Base-by-base conservation (phyloP, 2,113 vertebrate genomes). In the Oreochromis aureus region DNA sequence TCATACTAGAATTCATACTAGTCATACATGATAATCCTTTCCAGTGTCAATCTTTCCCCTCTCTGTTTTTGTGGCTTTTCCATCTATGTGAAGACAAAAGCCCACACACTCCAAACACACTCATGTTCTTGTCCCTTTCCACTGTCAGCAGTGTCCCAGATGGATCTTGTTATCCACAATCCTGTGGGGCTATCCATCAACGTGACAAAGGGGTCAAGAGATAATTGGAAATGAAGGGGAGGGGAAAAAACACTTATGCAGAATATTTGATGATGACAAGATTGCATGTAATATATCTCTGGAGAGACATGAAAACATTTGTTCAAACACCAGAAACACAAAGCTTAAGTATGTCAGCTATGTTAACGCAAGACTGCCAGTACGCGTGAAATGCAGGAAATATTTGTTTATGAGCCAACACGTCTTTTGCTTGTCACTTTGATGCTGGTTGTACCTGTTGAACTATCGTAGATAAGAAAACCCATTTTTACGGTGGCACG, bases 121-220 rank as follows among this genome's bases (percentile, higher is more conserved):
- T 36, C 19, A 12, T 61, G 18, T 24, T 59, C 16, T 48, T 59
- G 30, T 55, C 73, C 86, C 79, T 86, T 82, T 84, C 66, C 51
- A 73, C 84, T 92, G 61, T 90, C 80, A 73, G 76, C 85, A 6
- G 71, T 39, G 54, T 87, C 81, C 90, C 90, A 94, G 95, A 92
- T 95, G 92, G 91, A 89, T 69, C 66, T 78, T 66, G 90, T 95
- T 94, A 95, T 83, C 81, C 36, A 82, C 87, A 94, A 88, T 93
- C 69, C 81, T 87, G 58, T 54, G 48, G 69, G 84, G 82, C 66
- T 86, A 89, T 91, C 89, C 11, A 4, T 95, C 93, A 94, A 84
- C 76, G 76, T 85, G 93, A 94, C 88, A 89, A 92, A 88, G 46
- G 58, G 63, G 80, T 80, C 81, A 84, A 81, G 86, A 86, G 82